Evolutionary conservation across 1,140 invertebrate genomes (phyloP).

Genomic region (Habropoda laboriosa): DNA sequence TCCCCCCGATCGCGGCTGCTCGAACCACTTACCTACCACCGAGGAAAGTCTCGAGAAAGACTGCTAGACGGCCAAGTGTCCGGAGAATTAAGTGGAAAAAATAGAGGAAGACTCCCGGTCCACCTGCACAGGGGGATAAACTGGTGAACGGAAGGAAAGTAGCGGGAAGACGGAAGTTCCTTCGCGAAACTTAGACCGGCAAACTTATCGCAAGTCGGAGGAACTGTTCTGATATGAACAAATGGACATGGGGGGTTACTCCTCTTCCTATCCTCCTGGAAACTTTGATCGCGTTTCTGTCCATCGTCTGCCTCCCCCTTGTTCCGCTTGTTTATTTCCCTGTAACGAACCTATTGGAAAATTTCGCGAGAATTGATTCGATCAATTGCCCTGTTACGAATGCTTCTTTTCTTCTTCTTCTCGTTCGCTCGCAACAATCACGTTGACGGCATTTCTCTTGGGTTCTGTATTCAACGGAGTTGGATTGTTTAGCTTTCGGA

Average conservation of each 20-base stretch:
- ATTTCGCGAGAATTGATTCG: not conserved
- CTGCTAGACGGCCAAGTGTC: constrained; percentile 14
- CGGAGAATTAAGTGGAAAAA: constrained; percentile 31
- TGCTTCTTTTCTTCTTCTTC: too few relatives aligned
- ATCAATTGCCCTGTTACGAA: too few relatives aligned
- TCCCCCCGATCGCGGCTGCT: not conserved
- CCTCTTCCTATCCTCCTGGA: not conserved
- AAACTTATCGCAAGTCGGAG: constrained; percentile 27
- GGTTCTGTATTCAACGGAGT: too few relatives aligned
- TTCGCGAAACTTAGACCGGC: constrained; percentile 6
- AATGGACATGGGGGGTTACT: constrained; percentile 16
- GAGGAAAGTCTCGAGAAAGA: not conserved
- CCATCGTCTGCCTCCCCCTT: not conserved
- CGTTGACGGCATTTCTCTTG: too few relatives aligned
- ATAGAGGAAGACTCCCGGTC: not conserved
- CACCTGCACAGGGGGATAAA: constrained; percentile 16
- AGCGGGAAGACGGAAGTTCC: not conserved
- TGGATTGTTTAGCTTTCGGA: too few relatives aligned
- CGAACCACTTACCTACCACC: not conserved
- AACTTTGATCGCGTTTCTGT: constrained; percentile 30
- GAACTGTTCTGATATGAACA: constrained; percentile 28
- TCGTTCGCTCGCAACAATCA: too few relatives aligned
- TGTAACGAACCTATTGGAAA: not conserved
- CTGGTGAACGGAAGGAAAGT: not conserved
- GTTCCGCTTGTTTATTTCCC: not conserved